Evolutionary conservation across 2,113 vertebrate species (phyloP).

Genomic region (Spea multiplicata): DNA sequence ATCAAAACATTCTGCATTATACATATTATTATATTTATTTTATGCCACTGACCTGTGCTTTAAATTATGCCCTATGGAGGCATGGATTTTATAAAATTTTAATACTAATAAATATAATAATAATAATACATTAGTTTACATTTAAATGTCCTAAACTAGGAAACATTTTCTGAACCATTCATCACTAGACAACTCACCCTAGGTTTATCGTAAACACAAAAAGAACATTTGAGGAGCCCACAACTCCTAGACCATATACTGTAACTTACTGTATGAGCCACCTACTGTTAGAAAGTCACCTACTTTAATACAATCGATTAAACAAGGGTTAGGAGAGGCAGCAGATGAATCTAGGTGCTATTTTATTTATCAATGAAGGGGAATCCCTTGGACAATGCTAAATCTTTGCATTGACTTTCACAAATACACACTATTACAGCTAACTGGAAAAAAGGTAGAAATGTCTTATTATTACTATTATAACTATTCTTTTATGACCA

Average conservation of each 20-base stretch:
- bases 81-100: conserved; percentile 18
- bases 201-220: too few species aligned
- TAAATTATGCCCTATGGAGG: conserved; percentile 23
- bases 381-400: too few species aligned
- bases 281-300: too few species aligned
- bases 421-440: too few species aligned
- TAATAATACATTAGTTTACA: conserved; percentile 4
- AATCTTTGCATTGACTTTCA: too few species aligned
- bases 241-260: too few species aligned
- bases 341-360: background rate
- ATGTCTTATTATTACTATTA: too few species aligned
- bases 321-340: background rate
- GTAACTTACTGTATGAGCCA: too few species aligned
- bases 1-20: too few species aligned
- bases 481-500: too few species aligned
- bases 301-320: background rate
- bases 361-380: background rate
- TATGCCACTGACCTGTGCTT: conserved; percentile 10
- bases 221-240: background rate
- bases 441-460: too few species aligned
- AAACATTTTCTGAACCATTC: background rate
- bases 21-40: conserved; percentile 7
- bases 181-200: background rate
- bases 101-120: conserved; percentile 29
- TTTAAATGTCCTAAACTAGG: background rate